A percentile compares a stretch with the other conserved stretches of the same genome.
These are phyloP conservation scores for Drosophila pegasa DNA, from an alignment of 2,888 invertebrate genomes.

Conservation along the genomic window DNA sequence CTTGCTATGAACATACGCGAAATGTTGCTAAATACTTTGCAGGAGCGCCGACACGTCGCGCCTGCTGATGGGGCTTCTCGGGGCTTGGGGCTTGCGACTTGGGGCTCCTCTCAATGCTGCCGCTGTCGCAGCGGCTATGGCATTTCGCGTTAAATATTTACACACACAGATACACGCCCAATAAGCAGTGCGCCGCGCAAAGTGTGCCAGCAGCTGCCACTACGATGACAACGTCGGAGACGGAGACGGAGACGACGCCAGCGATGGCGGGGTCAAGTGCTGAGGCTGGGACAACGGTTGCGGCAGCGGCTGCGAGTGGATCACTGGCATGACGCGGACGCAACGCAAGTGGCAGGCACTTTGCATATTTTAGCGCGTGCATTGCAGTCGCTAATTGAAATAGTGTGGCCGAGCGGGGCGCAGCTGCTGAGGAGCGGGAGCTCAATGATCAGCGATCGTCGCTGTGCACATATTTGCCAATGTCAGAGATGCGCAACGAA, in stretches of 20 bases:
- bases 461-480: constrained; percentile 75
- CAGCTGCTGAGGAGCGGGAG: background rate
- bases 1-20: constrained; percentile 36
- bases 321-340: constrained; percentile 60
- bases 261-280: constrained; percentile 73
- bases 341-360: constrained; percentile 68
- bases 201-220: constrained; percentile 67
- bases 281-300: constrained; percentile 21
- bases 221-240: constrained; percentile 2
- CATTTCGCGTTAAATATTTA: constrained; percentile 17
- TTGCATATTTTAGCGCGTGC: constrained; percentile 77
- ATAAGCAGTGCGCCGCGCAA: constrained; percentile 72
- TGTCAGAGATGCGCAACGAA: constrained; percentile 77
- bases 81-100: constrained; percentile 30
- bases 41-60: constrained; percentile 57
- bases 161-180: constrained; percentile 65
- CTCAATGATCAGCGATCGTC: constrained; percentile 54
- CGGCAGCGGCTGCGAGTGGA: constrained; percentile 29
- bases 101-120: constrained; percentile 37
- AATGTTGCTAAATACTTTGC: constrained; percentile 53
- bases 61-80: constrained; percentile 12
- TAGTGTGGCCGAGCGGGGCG: constrained; percentile 61
- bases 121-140: constrained; percentile 8
- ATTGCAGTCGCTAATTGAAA: constrained; percentile 82
- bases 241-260: constrained; percentile 12